Conservation (phyloP, 2,888 invertebrate species). For the Sturmia bella region DNA sequence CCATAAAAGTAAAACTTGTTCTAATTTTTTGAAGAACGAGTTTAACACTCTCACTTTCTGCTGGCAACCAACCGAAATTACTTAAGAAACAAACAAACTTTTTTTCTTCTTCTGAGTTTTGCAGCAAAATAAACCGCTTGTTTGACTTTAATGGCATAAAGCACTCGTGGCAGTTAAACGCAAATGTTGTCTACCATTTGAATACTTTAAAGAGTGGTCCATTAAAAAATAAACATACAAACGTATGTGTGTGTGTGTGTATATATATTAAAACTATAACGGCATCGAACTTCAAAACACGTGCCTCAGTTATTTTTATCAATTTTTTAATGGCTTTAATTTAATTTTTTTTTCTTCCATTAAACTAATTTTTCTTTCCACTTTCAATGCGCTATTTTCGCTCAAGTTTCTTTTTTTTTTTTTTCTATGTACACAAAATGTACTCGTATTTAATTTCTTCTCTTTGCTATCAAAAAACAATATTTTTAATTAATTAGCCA, state of each 20-base stretch:
- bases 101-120: too few relatives aligned
- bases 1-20: too few relatives aligned
- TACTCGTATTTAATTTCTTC: neutral
- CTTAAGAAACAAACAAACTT: too few relatives aligned
- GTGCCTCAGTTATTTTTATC: slow-evolving; percentile 19
- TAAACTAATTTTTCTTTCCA: neutral
- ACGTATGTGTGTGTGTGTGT: too few relatives aligned
- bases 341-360: neutral
- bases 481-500: slow-evolving; percentile 33
- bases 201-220: neutral
- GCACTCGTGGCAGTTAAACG: too few relatives aligned
- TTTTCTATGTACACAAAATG: neutral
- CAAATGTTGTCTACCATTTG: too few relatives aligned
- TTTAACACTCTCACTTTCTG: too few relatives aligned
- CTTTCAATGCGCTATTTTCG: slow-evolving; percentile 2
- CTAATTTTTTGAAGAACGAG: too few relatives aligned
- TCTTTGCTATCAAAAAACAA: neutral
- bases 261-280: neutral
- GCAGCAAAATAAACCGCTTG: too few relatives aligned
- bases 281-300: slow-evolving; percentile 12
- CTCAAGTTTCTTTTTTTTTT: neutral
- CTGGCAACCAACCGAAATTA: too few relatives aligned
- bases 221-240: neutral
- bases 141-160: too few relatives aligned
- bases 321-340: slow-evolving; percentile 16